These are phyloP conservation scores for Castor canadensis DNA, from an alignment of 2,113 vertebrate genomes.

Conservation along the genomic window DNA sequence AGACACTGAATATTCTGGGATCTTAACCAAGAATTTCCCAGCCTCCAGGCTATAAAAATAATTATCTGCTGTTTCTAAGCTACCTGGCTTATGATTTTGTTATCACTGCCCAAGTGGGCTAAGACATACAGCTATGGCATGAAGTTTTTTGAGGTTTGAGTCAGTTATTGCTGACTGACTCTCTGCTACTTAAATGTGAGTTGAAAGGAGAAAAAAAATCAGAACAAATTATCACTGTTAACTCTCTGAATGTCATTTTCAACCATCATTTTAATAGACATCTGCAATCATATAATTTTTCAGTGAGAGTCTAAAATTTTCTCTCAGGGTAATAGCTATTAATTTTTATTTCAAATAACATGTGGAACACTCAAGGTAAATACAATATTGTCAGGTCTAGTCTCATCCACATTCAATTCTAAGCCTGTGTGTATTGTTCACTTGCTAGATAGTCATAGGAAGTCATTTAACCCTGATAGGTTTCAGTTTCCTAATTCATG, in stretches of 20 bases:
- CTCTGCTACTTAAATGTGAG: background rate
- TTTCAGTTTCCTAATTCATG: slow-evolving; percentile 64
- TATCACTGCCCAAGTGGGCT: background rate
- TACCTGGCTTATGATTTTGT: background rate
- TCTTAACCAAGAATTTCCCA: background rate
- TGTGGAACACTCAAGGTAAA: background rate
- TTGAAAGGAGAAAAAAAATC: background rate
- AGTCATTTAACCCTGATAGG: slow-evolving; percentile 15
- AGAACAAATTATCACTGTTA: background rate
- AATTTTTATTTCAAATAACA: slow-evolving; percentile 46
- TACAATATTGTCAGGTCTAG: background rate
- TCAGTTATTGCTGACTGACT: background rate
- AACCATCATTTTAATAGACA: background rate
- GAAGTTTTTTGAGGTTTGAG: background rate
- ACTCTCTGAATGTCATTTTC: background rate
- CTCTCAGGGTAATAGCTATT: slow-evolving; percentile 28
- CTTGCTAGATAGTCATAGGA: background rate
- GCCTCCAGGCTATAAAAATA: background rate
- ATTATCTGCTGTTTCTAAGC: no score
- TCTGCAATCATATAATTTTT: slow-evolving; percentile 7
- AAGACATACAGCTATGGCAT: no score
- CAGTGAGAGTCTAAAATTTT: slow-evolving; percentile 6
- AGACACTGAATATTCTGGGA: background rate
- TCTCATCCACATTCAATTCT: background rate
- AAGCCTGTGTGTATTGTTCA: background rate